Base-by-base conservation (phyloP, 1,140 invertebrate species). In the Drosophila trapezifrons region DNA sequence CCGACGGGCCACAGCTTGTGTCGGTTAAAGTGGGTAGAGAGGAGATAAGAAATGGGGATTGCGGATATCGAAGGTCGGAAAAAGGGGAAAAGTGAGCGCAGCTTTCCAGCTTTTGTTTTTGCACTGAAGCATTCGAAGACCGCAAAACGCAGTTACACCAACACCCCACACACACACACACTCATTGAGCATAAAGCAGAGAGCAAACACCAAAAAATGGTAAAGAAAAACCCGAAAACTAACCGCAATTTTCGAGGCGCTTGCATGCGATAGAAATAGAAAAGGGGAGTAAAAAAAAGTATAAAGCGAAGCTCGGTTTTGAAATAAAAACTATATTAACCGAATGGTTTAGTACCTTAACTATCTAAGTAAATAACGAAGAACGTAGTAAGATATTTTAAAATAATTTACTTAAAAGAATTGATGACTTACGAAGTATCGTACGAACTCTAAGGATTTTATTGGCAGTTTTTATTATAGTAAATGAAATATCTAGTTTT, bases 21-120 rank as follows among this genome's bases (percentile, higher is more conserved):
- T 62, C 63, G 52, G 66, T 84, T 72, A 73, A 54, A 77, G 78
- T 60, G 56, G 74, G 45, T 67, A 46, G 37, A 32, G 56, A 38
- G 32, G 56, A 38, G 56, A 51, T 60, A 58, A 63, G 52, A 45
- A 17, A 40, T 37, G 27, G 40, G 35, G 40, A 67, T 56, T 51
- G 35, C 10, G 27, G 17, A 49, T 22, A 37, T 40, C 43, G 45
- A 25, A 43, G 52, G 58, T 57, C 42, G 17, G 56, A n/a, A 37
- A 35, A 38, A 59, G 51, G 66, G 57, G 22, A 65, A 74, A 76
- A 74, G 70, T 40, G 29, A 58, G 54, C 52, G 25, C 73, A 81
- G 81, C 81, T 85, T 85, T 85, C 78, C 82, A 87, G 83, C 83
- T 86, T 87, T 87, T 86, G 79, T 87, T 86, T 86, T 86, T 80